Base-by-base conservation (phyloP, 2,797 vertebrate genomes). In the Muraenolepis orangiensis region DNA sequence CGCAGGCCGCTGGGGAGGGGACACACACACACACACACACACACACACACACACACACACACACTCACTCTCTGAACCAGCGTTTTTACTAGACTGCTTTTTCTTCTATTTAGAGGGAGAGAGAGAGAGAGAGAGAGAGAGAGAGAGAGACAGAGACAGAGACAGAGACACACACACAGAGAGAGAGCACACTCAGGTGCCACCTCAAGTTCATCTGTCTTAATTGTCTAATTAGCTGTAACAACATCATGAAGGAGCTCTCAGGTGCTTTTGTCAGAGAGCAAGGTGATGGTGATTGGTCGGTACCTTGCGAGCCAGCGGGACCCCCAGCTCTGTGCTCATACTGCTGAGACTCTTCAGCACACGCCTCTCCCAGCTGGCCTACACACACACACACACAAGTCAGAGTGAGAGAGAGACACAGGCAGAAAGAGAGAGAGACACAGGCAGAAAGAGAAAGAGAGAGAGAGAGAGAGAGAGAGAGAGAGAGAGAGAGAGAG, bases 281-380 rank as follows among this genome's bases (percentile, higher is more conserved):
- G 42, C 18, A 18, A 2, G 42, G 0, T 20, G 42, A 46, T 20
- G 18, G 13, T 46, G 16, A 46, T 46, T 46, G 42, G 42, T 18
- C 42, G 64, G 42, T 95, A 99, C 98, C 97, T 97, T 97, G 74
- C 93, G 94, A 42, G 97, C 96, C 87, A 99, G 86, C 38, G 97
- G 96, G 76, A 99, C 94, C 83, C 91, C 93, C 10, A 99, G 92
- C 86, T 99, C 98, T 23, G 95, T 95, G 72, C 96, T 96, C 98
- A 99, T 99, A 88, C 97, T 99, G 94, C 99, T 99, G 68, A 99
- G 91, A 90, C 98, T 99, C 93, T 98, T 99, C 78, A 98, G 90
- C 87, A 99, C 95, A 84, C 98, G 94, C 78, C 96, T 98, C 89
- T 99, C 98, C 98, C 98, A 99, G 91, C 92, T 95, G 88, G 94